Evolutionary conservation across 2,797 vertebrate genomes (phyloP).

Genomic region (Okamejei kenojei): DNA sequence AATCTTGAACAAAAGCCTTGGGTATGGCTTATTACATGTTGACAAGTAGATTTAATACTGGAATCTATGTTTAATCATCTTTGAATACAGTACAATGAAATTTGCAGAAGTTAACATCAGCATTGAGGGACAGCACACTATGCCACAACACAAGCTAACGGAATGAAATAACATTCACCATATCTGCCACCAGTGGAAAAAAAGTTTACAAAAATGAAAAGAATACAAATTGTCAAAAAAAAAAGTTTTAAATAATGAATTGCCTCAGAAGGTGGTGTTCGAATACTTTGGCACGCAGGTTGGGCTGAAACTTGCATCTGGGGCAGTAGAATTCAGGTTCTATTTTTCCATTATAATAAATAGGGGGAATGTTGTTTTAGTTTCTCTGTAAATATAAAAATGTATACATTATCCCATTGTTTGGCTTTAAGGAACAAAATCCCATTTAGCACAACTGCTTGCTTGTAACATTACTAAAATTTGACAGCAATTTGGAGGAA

Average conservation of each 20-base stretch:
- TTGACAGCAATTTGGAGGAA: neutral
- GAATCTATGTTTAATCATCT: neutral
- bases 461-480: neutral
- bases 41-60: neutral
- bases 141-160: neutral
- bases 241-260: neutral
- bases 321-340: neutral
- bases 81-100: neutral
- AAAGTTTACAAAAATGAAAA: neutral
- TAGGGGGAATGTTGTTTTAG: neutral
- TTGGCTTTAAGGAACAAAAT: neutral
- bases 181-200: neutral
- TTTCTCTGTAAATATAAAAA: conserved; percentile 15
- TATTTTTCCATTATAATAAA: neutral
- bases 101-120: neutral
- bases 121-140: neutral
- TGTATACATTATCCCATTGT: neutral
- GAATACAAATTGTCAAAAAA: neutral
- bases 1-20: neutral
- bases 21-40: neutral
- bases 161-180: neutral
- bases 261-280: neutral
- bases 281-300: neutral
- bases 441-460: neutral
- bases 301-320: neutral